A percentile compares a stretch with the other conserved stretches of the same genome.
Evolutionary conservation across 2,113 vertebrate genomes (phyloP).

Genomic region (Ictalurus punctatus): DNA sequence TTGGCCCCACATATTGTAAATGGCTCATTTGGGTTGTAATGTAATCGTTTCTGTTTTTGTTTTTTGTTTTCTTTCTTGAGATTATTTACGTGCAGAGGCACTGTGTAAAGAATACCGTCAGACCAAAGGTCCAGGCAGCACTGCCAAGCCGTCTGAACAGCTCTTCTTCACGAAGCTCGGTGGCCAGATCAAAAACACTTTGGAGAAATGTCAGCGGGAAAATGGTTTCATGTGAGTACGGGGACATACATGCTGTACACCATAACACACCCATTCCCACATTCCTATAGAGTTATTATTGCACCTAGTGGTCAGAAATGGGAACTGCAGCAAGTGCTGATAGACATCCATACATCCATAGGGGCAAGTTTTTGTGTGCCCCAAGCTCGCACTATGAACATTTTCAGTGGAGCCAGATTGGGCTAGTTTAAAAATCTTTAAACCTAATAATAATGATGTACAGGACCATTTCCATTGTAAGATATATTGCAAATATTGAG

Average conservation of each 20-base stretch:
- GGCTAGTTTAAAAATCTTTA: background rate
- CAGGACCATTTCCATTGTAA: background rate
- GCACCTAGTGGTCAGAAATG: background rate
- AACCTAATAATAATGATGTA: background rate
- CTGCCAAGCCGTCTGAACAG: conserved; percentile 93
- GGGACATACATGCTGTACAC: background rate
- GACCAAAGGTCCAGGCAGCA: conserved; percentile 92
- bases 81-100: conserved; percentile 85
- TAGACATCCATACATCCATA: background rate
- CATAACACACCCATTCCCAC: background rate
- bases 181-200: conserved; percentile 83
- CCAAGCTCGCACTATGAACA: background rate
- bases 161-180: conserved; percentile 95
- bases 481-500: background rate
- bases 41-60: no score
- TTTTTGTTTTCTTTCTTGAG: conserved; percentile 61
- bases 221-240: conserved; percentile 96
- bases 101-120: conserved; percentile 97
- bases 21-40: background rate
- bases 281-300: background rate
- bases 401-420: background rate
- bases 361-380: background rate
- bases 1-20: background rate
- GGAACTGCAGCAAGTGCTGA: background rate
- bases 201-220: conserved; percentile 95